Percentiles rank a stretch among this genome's conserved stretches.
These are phyloP conservation scores for Larimichthys crocea DNA, from an alignment of 2,113 vertebrate species.

Conservation along the genomic window DNA sequence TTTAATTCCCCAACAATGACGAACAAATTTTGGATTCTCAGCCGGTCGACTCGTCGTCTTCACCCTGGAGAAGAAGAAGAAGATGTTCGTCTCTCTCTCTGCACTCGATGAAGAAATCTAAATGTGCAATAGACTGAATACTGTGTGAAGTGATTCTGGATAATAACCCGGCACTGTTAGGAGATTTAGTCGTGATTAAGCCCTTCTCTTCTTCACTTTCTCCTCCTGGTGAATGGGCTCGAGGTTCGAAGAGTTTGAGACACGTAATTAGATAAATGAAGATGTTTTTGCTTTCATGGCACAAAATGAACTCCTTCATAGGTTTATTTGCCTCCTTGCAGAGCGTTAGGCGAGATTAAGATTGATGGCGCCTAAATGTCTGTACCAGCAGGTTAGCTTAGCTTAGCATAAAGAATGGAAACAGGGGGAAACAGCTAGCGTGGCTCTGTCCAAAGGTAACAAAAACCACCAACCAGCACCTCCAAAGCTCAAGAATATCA, in stretches of 20 bases:
- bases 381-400: slow-evolving; percentile 14
- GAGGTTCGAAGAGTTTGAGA: slow-evolving; percentile 34
- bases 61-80: slow-evolving; percentile 18
- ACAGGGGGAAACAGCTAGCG: neutral
- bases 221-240: neutral
- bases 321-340: neutral
- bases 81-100: slow-evolving; percentile 30
- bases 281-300: slow-evolving; percentile 7
- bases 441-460: neutral
- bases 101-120: slow-evolving; percentile 55
- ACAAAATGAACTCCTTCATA: slow-evolving; percentile 31
- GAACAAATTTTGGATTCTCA: slow-evolving; percentile 32
- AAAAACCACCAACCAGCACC: slow-evolving; percentile 7
- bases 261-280: neutral
- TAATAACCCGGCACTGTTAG: slow-evolving; percentile 46
- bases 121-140: slow-evolving; percentile 74
- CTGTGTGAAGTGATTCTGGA: slow-evolving; percentile 52
- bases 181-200: slow-evolving; percentile 14
- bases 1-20: slow-evolving; percentile 12
- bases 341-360: slow-evolving; percentile 1
- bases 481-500: neutral
- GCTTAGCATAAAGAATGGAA: too few relatives aligned
- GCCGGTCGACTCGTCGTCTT: slow-evolving; percentile 13
- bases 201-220: slow-evolving; percentile 13
- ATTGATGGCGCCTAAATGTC: neutral